phyloP scores from a whole-genome alignment of 2,797 vertebrate genomes.

The Iguana delicatissima region DNA sequence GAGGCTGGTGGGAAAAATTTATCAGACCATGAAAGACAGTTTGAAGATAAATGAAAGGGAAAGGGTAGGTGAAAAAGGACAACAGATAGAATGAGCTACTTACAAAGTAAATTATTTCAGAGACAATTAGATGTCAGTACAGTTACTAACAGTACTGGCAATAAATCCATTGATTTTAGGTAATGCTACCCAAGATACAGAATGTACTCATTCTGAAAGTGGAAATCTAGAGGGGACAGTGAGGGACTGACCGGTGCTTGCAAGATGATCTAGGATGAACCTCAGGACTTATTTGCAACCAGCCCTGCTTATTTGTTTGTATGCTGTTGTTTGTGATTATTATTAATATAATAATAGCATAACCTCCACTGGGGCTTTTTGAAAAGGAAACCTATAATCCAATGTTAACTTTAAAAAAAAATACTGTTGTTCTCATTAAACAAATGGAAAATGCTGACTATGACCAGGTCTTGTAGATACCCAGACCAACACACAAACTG shows the following conservation, averaged over 20 bases:
- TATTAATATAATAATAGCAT: background rate
- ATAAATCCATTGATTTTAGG: slow-evolving; percentile 24
- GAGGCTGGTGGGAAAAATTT: background rate
- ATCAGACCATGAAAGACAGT: slow-evolving; percentile 23
- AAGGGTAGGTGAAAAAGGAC: background rate
- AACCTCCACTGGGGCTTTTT: background rate
- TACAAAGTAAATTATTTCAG: slow-evolving; percentile 32
- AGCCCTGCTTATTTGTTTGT: background rate
- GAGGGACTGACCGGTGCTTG: background rate
- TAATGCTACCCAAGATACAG: slow-evolving; percentile 9
- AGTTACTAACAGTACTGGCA: slow-evolving; percentile 13
- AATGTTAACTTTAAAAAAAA: background rate
- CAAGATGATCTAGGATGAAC: background rate
- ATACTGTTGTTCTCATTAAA: background rate
- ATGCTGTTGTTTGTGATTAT: no score
- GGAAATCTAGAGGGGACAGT: slow-evolving; percentile 1
- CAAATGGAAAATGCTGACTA: background rate
- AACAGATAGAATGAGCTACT: slow-evolving; percentile 5
- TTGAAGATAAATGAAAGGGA: slow-evolving; percentile 26
- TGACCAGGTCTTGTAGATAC: background rate
- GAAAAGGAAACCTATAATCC: background rate
- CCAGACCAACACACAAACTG: background rate
- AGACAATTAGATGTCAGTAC: slow-evolving; percentile 33
- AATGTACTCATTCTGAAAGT: background rate
- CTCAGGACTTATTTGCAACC: background rate